Conservation (phyloP, 2,113 vertebrate genomes). For the Etia nguti region DNA sequence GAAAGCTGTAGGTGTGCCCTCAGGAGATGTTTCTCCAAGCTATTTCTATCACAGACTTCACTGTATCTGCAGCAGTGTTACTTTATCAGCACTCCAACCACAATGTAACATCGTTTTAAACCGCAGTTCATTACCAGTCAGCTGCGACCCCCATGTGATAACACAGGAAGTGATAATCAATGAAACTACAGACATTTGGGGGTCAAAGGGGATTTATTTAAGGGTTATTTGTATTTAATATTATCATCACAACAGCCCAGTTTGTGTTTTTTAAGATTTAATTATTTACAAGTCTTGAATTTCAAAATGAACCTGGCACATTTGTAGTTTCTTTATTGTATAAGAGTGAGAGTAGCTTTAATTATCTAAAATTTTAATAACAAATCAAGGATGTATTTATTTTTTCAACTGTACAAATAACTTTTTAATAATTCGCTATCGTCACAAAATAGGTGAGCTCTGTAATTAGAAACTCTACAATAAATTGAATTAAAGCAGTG, state of each 20-base stretch:
- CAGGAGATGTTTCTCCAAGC: slow-evolving; percentile 32
- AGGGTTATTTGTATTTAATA: neutral
- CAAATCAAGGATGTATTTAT: neutral
- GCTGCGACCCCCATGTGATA: neutral
- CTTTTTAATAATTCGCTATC: neutral
- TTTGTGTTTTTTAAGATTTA: neutral
- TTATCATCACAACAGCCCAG: neutral
- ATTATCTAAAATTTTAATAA: neutral
- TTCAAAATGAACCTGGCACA: neutral
- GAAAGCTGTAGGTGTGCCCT: slow-evolving; percentile 21
- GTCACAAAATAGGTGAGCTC: neutral
- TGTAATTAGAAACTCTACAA: neutral
- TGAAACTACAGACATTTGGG: neutral
- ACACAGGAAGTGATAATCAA: neutral
- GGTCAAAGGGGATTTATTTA: neutral
- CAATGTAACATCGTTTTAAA: slow-evolving; percentile 2
- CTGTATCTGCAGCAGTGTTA: slow-evolving; percentile 26
- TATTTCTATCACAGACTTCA: slow-evolving; percentile 37
- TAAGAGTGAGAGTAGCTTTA: neutral
- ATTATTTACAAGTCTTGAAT: neutral
- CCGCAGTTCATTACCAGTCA: neutral
- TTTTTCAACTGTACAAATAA: neutral
- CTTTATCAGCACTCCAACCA: neutral
- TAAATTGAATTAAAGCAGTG: neutral
- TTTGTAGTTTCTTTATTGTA: neutral